These are phyloP conservation scores for Setophaga coronata DNA, from an alignment of 2,113 vertebrate species.

Conservation along the genomic window DNA sequence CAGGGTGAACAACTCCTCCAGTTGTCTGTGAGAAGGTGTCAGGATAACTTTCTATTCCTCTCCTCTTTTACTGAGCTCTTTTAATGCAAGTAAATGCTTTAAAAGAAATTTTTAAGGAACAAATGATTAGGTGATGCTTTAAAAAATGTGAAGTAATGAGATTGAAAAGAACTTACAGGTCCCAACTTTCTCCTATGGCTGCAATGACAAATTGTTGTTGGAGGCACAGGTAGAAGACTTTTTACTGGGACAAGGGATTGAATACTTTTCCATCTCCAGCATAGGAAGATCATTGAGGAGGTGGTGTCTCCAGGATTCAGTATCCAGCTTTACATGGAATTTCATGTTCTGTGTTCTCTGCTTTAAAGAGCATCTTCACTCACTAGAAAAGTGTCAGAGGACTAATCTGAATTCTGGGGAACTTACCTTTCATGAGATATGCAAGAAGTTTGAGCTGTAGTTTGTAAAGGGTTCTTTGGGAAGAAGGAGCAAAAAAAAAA, in stretches of 20 bases:
- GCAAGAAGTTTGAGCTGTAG: neutral
- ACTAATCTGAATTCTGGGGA: neutral
- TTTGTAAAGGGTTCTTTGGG: neutral
- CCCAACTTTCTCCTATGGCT: neutral
- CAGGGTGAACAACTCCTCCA: neutral
- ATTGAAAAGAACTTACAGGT: neutral
- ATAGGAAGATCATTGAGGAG: neutral
- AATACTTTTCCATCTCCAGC: neutral
- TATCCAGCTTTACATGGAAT: neutral
- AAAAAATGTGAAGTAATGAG: neutral
- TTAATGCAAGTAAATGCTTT: neutral
- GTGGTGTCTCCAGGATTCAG: neutral
- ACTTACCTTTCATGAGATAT: neutral
- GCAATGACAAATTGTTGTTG: neutral
- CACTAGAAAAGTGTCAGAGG: neutral
- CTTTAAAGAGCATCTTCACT: neutral
- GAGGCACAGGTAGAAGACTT: neutral
- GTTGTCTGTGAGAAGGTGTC: neutral
- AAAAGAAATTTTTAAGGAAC: neutral
- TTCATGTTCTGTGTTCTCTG: neutral
- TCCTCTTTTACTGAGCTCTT: neutral
- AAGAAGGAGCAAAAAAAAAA: neutral
- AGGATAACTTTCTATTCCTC: neutral
- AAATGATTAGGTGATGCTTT: neutral
- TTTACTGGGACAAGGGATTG: neutral